Conservation (phyloP, 2,113 vertebrate species). For the Mormoops blainvillei region DNA sequence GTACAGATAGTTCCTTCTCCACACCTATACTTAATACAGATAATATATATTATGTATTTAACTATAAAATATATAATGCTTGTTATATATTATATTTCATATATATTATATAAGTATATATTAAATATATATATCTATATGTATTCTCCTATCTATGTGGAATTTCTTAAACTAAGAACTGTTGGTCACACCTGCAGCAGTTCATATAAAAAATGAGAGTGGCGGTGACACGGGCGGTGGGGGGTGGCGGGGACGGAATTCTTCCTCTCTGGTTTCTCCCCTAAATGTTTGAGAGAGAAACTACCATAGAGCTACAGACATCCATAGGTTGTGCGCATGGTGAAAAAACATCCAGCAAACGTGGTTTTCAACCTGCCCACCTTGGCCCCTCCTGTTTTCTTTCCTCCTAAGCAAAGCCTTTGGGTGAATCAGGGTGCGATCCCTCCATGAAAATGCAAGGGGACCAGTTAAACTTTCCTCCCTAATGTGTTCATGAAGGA, state of each 20-base stretch:
- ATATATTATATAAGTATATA: too few species aligned
- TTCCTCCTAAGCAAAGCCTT: constrained; percentile 82
- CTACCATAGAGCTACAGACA: constrained; percentile 37
- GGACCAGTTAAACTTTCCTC: constrained; percentile 84
- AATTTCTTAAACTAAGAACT: constrained; percentile 14
- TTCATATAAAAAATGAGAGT: constrained; percentile 6
- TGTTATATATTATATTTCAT: too few species aligned
- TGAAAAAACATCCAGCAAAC: constrained; percentile 72
- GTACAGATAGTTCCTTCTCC: neutral
- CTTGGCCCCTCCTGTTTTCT: constrained; percentile 79
- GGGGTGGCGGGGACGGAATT: fast-evolving
- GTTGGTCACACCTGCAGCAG: neutral
- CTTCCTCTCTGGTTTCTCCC: constrained; percentile 3
- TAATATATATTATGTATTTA: too few species aligned
- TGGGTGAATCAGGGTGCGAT: constrained; percentile 84
- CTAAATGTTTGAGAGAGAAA: constrained; percentile 17
- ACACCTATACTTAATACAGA: neutral
- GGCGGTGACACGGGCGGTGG: too few species aligned
- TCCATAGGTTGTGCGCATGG: neutral
- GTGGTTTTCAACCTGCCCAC: constrained; percentile 82
- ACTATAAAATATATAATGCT: too few species aligned
- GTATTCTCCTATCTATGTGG: neutral
- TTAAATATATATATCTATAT: neutral
- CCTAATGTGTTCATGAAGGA: constrained; percentile 87
- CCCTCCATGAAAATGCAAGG: constrained; percentile 82